These are phyloP conservation scores for Sebastes itinus DNA, from an alignment of 2,797 vertebrate species.

Conservation along the genomic window DNA sequence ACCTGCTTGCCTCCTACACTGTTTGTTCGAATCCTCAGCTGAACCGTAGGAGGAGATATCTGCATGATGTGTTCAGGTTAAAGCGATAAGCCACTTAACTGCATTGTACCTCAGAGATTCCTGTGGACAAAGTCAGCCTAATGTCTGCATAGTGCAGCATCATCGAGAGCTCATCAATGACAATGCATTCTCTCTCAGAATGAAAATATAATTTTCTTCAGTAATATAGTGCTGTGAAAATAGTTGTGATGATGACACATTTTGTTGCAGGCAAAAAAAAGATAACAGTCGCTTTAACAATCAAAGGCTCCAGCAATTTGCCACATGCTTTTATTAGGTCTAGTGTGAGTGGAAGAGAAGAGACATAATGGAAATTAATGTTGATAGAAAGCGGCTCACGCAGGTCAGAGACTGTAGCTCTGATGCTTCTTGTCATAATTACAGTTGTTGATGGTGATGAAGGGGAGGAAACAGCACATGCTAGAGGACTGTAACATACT, in stretches of 20 bases:
- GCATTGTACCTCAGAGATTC: constrained; percentile 29
- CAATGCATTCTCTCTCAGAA: neutral
- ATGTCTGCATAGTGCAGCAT: neutral
- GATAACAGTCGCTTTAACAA: constrained; percentile 13
- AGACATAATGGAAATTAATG: constrained; percentile 24
- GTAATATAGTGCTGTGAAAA: constrained; percentile 12
- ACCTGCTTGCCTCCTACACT: constrained; percentile 61
- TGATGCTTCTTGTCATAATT: constrained; percentile 19
- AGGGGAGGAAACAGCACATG: neutral
- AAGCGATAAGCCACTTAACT: constrained; percentile 44
- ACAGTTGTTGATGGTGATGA: neutral
- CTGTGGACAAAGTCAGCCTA: constrained; percentile 23
- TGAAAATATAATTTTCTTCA: neutral
- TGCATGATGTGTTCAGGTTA: constrained; percentile 49
- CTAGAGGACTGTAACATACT: neutral
- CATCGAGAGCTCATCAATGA: neutral
- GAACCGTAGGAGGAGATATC: constrained; percentile 51
- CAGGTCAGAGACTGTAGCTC: constrained; percentile 4
- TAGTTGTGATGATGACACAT: constrained; percentile 33
- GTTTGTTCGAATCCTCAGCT: constrained; percentile 57
- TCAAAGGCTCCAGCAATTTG: constrained; percentile 24
- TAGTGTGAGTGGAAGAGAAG: constrained; percentile 8
- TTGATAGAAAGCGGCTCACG: constrained; percentile 16
- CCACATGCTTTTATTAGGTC: constrained; percentile 30
- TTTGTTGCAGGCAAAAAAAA: constrained; percentile 6